A percentile compares a stretch with the other conserved stretches of the same genome.
These are phyloP conservation scores for Callospermophilus lateralis DNA, from an alignment of 2,113 vertebrate species.

Conservation along the genomic window DNA sequence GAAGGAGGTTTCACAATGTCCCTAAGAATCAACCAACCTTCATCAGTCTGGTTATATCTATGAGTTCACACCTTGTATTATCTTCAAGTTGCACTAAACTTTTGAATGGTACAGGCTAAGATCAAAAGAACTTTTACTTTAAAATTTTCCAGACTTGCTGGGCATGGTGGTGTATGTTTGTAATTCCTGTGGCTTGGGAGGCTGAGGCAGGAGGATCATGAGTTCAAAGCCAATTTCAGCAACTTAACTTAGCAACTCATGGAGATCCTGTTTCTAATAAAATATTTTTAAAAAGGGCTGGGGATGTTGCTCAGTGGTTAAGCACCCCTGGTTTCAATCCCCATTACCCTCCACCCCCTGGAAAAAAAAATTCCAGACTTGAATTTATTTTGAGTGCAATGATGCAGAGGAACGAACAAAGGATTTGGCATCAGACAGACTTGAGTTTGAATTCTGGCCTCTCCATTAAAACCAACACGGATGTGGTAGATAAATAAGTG, in stretches of 20 bases:
- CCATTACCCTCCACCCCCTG: too few species aligned
- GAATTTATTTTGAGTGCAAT: neutral
- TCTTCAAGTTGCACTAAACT: neutral
- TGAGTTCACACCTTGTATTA: neutral
- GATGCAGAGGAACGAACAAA: neutral
- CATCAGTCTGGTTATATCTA: neutral
- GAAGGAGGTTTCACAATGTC: neutral
- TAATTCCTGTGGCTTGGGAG: too few species aligned
- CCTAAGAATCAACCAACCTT: neutral
- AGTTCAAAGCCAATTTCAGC: too few species aligned
- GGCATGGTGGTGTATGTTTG: too few species aligned
- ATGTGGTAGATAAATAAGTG: neutral
- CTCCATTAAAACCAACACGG: neutral
- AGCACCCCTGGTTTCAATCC: too few species aligned
- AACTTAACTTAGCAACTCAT: too few species aligned
- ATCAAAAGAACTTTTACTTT: neutral
- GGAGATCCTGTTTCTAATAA: too few species aligned
- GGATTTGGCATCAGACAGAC: neutral
- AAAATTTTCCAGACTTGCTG: neutral
- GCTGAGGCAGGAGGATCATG: too few species aligned
- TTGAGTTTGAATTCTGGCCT: neutral
- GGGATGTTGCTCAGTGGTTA: too few species aligned
- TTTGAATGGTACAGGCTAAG: neutral
- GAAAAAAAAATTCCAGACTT: neutral
- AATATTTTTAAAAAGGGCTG: too few species aligned